Conservation (phyloP, 1,140 invertebrate species). For the Cyrtorhinus lividipennis region DNA sequence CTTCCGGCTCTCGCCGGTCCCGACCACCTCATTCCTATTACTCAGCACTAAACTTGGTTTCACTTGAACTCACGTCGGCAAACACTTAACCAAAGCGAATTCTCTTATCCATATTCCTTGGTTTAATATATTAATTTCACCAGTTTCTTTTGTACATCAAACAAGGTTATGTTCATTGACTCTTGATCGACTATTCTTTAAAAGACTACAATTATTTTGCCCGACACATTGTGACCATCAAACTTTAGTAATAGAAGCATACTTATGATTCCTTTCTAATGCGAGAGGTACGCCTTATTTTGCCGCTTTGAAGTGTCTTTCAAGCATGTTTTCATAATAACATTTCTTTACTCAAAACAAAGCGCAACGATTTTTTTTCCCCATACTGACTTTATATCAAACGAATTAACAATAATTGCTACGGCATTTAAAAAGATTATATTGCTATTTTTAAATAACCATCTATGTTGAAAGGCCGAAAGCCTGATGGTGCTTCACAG, state of each 20-base stretch:
- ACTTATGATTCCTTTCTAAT: too few relatives aligned
- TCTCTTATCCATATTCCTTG: neutral
- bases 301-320: neutral
- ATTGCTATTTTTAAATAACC: neutral
- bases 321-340: neutral
- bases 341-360: neutral
- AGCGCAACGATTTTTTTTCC: neutral
- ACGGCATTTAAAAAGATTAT: neutral
- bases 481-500: neutral
- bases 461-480: neutral
- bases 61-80: neutral
- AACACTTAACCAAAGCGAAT: neutral
- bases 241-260: too few relatives aligned
- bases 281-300: too few relatives aligned
- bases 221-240: neutral
- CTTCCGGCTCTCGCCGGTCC: slow-evolving; percentile 56
- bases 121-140: neutral
- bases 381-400: neutral
- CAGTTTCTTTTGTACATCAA: neutral
- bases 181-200: neutral
- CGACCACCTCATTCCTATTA: slow-evolving; percentile 64
- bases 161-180: neutral
- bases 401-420: neutral
- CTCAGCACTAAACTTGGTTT: slow-evolving; percentile 42
- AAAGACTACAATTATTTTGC: neutral